Conservation (phyloP, 2,888 invertebrate species). For the Calliscelio sp. region DNA sequence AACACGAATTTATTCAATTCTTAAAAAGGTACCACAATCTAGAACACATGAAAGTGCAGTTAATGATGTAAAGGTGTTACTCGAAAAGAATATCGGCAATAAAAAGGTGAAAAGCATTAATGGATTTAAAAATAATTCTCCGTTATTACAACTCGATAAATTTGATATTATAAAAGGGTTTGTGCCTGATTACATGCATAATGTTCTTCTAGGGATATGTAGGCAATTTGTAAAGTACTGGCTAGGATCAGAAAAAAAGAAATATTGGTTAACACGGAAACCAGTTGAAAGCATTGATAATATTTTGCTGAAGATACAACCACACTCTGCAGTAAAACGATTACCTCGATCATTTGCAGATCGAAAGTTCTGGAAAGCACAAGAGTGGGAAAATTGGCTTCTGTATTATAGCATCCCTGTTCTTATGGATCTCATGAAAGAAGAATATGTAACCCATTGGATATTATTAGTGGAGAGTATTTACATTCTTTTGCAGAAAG, state of each 20-base stretch:
- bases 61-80: background rate
- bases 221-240: slow-evolving; percentile 39
- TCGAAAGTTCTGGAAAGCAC: slow-evolving; percentile 47
- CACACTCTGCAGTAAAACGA: slow-evolving; percentile 30
- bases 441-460: background rate
- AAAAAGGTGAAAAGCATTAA: background rate
- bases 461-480: background rate
- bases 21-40: background rate
- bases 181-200: slow-evolving; percentile 66
- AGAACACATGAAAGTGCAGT: slow-evolving; percentile 13
- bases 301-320: slow-evolving; percentile 28
- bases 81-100: background rate
- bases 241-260: background rate
- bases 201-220: slow-evolving; percentile 36
- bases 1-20: background rate
- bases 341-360: slow-evolving; percentile 23
- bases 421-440: background rate
- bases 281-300: slow-evolving; percentile 15
- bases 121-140: slow-evolving; percentile 32
- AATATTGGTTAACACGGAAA: background rate
- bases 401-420: slow-evolving; percentile 4
- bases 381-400: slow-evolving; percentile 33
- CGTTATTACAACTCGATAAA: slow-evolving; percentile 36
- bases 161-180: slow-evolving; percentile 64
- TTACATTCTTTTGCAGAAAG: slow-evolving; percentile 12